Evolutionary conservation across 2,888 invertebrate species (phyloP).

Genomic region (Drosophila planitibia): DNA sequence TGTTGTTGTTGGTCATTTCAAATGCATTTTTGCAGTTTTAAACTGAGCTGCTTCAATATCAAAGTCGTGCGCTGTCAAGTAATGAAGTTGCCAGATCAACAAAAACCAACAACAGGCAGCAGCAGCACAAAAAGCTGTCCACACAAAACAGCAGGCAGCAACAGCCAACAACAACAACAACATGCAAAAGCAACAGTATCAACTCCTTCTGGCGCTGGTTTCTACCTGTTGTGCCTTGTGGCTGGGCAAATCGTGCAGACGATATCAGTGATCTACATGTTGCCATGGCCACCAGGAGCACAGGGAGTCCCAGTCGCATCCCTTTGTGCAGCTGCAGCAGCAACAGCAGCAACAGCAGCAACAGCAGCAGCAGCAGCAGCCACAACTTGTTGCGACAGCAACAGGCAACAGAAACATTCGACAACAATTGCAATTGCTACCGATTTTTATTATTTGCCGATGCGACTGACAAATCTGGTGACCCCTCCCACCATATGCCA

Average conservation of each 20-base stretch:
- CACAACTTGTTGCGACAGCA: conserved; percentile 13
- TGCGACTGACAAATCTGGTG: conserved; percentile 41
- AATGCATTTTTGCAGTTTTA: conserved; percentile 48
- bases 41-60: conserved; percentile 61
- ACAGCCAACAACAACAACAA: conserved; percentile 26
- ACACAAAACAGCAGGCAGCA: conserved; percentile 59
- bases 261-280: conserved; percentile 78
- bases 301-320: conserved; percentile 47
- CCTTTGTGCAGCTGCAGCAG: conserved; percentile 61
- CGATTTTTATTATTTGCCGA: conserved; percentile 75
- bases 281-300: conserved; percentile 56
- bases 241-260: conserved; percentile 72
- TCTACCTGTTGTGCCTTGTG: conserved; percentile 68
- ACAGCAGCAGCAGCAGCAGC: conserved; percentile 6
- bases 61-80: conserved; percentile 80
- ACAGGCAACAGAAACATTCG: conserved; percentile 50
- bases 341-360: conserved; percentile 10
- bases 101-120: conserved; percentile 71
- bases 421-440: conserved; percentile 81
- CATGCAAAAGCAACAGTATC: conserved; percentile 28
- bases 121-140: conserved; percentile 60
- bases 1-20: conserved; percentile 49
- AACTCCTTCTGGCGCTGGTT: conserved; percentile 41
- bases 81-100: conserved; percentile 81
- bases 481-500: conserved; percentile 4